Evolutionary conservation across 2,888 invertebrate species (phyloP).

Genomic region (Acheta domesticus): DNA sequence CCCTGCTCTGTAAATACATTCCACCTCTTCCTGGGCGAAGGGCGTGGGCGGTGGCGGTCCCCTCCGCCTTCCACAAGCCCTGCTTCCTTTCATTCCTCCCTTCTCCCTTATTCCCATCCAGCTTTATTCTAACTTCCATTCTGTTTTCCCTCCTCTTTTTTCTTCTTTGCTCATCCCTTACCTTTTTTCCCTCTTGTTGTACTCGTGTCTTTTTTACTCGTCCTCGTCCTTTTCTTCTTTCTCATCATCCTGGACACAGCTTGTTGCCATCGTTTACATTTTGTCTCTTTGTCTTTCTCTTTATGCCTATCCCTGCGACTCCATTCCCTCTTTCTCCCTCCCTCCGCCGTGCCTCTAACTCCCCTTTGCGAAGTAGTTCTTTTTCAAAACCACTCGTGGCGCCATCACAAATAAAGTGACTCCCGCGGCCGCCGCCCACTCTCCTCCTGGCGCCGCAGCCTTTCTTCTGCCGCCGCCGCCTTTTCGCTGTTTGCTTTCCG

Average conservation of each 20-base stretch:
- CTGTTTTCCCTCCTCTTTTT: conserved; percentile 23
- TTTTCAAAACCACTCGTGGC: not conserved
- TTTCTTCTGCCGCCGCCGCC: not conserved
- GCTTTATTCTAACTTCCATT: conserved; percentile 42
- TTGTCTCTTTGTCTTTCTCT: not conserved
- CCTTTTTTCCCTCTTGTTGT: conserved; percentile 22
- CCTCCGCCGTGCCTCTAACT: not conserved
- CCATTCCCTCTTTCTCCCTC: not conserved
- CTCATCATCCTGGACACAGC: conserved; percentile 20
- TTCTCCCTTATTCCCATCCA: not conserved
- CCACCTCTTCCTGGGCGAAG: too few relatives aligned
- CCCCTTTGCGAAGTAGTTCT: not conserved
- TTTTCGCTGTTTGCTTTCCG: not conserved
- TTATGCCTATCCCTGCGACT: conserved; percentile 22
- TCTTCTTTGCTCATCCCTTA: conserved; percentile 26
- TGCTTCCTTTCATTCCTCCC: not conserved
- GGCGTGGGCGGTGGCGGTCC: too few relatives aligned
- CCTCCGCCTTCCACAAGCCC: not conserved
- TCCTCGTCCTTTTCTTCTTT: conserved; percentile 26
- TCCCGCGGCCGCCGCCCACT: too few relatives aligned
- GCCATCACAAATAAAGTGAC: not conserved
- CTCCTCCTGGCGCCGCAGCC: not conserved
- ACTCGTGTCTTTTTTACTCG: conserved; percentile 27
- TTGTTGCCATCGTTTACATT: conserved; percentile 25
- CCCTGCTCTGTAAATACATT: too few relatives aligned